Conservation (phyloP, 2,888 invertebrate species). For the Macrosiphum euphorbiae region DNA sequence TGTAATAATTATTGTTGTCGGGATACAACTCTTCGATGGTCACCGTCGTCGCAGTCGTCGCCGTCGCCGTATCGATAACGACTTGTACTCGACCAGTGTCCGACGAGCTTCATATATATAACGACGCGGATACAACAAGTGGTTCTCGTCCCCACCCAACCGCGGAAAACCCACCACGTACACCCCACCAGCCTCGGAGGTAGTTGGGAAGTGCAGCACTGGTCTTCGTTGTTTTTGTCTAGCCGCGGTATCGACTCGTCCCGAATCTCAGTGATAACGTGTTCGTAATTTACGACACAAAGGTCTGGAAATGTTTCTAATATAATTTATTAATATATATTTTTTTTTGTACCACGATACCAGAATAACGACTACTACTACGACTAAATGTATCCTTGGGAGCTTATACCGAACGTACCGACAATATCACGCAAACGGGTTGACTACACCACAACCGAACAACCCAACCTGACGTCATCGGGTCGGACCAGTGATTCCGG, state of each 20-base stretch:
- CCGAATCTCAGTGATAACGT: neutral
- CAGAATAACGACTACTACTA: neutral
- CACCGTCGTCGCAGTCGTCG: neutral
- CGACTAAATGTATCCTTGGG: neutral
- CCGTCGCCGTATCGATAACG: slow-evolving; percentile 10
- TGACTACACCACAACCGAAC: neutral
- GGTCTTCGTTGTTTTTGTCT: neutral
- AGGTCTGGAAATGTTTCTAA: neutral
- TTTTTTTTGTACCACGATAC: neutral
- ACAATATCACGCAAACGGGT: neutral
- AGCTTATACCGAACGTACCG: neutral
- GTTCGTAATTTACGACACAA: neutral
- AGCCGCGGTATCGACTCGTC: neutral
- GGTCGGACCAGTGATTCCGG: neutral
- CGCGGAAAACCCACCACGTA: neutral
- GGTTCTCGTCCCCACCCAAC: neutral
- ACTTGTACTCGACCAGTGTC: neutral
- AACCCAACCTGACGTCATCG: neutral
- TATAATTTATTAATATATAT: neutral
- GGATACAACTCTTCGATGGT: neutral
- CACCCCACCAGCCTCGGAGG: neutral
- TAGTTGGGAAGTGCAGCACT: neutral
- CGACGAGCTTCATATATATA: neutral
- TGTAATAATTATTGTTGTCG: neutral
- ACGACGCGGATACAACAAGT: neutral